These are phyloP conservation scores for Laupala kohalensis DNA, from an alignment of 1,140 invertebrate species.

Conservation along the genomic window DNA sequence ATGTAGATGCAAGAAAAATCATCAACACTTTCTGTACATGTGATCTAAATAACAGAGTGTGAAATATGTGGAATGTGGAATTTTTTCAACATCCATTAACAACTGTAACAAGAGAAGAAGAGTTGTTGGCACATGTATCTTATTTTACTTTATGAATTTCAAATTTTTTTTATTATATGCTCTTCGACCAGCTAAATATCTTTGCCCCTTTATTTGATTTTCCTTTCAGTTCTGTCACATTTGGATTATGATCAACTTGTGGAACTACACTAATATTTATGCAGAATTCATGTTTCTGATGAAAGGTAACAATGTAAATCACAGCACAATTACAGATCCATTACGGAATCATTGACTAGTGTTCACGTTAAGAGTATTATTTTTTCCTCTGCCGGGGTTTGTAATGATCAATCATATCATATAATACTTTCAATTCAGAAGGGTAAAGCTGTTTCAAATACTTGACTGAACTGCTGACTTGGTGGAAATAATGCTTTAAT, in stretches of 20 bases:
- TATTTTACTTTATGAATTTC: background rate
- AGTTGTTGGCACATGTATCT: background rate
- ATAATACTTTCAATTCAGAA: no score
- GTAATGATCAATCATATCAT: background rate
- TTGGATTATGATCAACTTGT: background rate
- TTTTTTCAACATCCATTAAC: background rate
- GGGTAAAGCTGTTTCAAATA: background rate
- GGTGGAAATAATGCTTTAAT: no score
- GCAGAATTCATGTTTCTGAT: background rate
- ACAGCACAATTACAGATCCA: background rate
- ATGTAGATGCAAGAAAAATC: background rate
- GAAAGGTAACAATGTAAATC: background rate
- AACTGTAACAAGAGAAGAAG: background rate
- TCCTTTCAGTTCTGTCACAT: background rate
- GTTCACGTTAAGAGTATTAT: background rate
- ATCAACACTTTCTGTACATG: background rate
- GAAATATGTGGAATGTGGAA: background rate
- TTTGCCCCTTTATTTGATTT: background rate
- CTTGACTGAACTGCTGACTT: no score
- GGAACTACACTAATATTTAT: background rate
- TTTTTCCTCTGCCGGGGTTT: background rate
- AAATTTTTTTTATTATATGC: background rate
- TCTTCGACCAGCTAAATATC: background rate
- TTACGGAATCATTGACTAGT: background rate
- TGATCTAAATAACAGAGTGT: background rate